A percentile compares a stretch with the other conserved stretches of the same genome.
Evolutionary conservation across 2,113 vertebrate species (phyloP).

Genomic region (Heptranchias perlo): DNA sequence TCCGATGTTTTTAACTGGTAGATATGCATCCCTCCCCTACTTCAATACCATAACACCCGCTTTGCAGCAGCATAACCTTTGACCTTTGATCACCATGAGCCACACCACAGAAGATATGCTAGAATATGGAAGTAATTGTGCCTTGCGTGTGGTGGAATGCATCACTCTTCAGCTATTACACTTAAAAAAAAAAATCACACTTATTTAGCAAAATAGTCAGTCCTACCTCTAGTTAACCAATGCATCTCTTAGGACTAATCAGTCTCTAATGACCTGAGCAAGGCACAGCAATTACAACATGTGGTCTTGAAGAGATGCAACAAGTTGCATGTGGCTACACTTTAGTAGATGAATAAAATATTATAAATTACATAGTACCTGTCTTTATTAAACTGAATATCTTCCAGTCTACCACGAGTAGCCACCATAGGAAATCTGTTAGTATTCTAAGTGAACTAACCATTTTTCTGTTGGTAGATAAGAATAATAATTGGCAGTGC

Average conservation of each 20-base stretch:
- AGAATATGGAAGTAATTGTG: not conserved
- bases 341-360: not conserved
- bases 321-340: not conserved
- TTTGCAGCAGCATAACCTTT: not conserved
- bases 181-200: not conserved
- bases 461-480: not conserved
- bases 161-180: not conserved
- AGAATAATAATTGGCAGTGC: not conserved
- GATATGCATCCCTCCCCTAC: not conserved
- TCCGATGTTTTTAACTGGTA: not conserved
- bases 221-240: not conserved
- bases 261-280: not conserved
- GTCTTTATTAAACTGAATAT: too few species aligned
- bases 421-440: not conserved
- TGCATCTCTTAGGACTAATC: not conserved
- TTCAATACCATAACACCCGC: not conserved
- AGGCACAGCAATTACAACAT: not conserved
- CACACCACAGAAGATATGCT: not conserved
- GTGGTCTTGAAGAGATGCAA: not conserved
- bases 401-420: not conserved
- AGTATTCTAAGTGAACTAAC: not conserved
- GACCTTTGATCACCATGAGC: not conserved
- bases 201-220: not conserved
- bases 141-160: not conserved
- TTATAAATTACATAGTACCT: too few species aligned